Percentiles rank a stretch among this genome's conserved stretches.
Conservation (phyloP, 2,797 vertebrate genomes). For the Okamejei kenojei region DNA sequence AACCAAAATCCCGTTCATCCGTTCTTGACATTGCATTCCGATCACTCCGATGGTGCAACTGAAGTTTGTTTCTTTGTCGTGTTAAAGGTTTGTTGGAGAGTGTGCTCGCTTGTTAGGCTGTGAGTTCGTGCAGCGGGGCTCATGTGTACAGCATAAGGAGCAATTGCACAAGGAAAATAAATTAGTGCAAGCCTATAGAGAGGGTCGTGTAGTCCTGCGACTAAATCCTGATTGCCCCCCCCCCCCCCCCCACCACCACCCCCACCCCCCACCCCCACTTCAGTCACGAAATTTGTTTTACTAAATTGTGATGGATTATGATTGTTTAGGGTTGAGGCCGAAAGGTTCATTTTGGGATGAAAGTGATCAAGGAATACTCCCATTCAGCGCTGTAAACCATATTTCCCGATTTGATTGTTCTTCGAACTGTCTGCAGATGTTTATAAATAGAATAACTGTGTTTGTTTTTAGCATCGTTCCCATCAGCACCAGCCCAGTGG, state of each 20-base stretch:
- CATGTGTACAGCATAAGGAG: background rate
- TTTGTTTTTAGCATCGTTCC: background rate
- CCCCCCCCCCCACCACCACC: background rate
- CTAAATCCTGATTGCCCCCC: background rate
- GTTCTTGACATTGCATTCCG: background rate
- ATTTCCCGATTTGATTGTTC: background rate
- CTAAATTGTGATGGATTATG: background rate
- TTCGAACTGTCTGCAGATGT: background rate
- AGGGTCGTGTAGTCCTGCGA: background rate
- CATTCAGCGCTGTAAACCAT: background rate
- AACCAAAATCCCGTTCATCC: too few species aligned
- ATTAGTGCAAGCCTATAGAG: constrained; percentile 15
- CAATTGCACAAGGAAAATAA: background rate
- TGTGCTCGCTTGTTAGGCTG: background rate
- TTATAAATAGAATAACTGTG: background rate
- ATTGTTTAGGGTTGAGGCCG: background rate
- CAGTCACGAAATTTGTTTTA: background rate
- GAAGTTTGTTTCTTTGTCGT: background rate
- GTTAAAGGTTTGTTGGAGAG: background rate
- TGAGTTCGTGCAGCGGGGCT: background rate
- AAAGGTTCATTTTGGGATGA: background rate
- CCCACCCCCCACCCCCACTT: background rate
- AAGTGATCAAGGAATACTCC: background rate
- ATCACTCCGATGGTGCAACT: background rate
- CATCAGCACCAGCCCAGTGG: background rate